Conservation (phyloP, 2,797 vertebrate genomes). For the Acropternis orthonyx region DNA sequence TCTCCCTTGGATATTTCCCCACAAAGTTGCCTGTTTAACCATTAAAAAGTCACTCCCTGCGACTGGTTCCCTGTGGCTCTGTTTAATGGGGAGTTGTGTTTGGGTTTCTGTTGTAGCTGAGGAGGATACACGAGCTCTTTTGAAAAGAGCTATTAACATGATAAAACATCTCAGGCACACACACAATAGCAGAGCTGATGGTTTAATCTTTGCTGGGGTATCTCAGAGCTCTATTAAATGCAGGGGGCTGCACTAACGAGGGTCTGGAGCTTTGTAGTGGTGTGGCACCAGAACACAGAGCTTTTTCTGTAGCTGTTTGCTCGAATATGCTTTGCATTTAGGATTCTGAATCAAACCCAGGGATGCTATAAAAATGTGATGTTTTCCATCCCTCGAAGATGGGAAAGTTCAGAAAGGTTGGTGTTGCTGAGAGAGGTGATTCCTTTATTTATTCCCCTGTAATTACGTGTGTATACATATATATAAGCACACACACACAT, state of each 20-base stretch:
- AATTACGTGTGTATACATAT: not conserved
- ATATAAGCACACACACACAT: not conserved
- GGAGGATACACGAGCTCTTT: constrained; percentile 35
- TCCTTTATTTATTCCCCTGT: not conserved
- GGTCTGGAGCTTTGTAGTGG: constrained; percentile 41
- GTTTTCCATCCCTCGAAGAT: constrained; percentile 23
- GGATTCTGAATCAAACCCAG: constrained; percentile 13
- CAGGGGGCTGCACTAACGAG: not conserved
- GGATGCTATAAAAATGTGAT: constrained; percentile 39
- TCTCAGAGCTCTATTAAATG: not conserved
- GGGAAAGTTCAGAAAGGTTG: not conserved
- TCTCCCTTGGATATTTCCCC: not conserved
- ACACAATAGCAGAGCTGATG: not conserved
- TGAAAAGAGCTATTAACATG: constrained; percentile 45
- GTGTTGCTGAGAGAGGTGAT: not conserved
- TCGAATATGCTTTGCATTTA: constrained; percentile 68
- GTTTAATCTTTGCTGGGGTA: constrained; percentile 25
- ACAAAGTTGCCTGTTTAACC: too few relatives aligned
- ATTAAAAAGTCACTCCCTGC: too few relatives aligned
- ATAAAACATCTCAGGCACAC: constrained; percentile 33
- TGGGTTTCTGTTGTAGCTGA: not conserved
- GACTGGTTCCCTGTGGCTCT: not conserved
- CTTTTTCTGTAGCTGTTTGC: constrained; percentile 57
- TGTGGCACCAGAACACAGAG: constrained; percentile 54
- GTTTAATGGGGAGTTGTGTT: constrained; percentile 30